Evolutionary conservation across 2,113 vertebrate genomes (phyloP).

Genomic region (Misgurnus mizolepis): DNA sequence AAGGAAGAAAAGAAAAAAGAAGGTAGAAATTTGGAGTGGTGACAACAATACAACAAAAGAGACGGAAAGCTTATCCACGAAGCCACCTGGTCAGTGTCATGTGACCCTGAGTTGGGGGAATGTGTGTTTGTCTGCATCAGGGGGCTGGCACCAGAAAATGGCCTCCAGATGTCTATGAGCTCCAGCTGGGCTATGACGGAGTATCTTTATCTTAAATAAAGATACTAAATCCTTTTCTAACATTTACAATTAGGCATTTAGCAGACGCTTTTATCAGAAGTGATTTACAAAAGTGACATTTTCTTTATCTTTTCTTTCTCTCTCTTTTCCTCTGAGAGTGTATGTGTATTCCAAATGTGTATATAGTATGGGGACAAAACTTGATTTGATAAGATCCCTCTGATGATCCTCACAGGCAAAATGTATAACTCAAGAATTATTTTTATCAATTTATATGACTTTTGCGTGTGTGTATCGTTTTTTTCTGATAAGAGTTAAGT

Average conservation of each 20-base stretch:
- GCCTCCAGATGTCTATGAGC: constrained; percentile 72
- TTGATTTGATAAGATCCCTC: neutral
- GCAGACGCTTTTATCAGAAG: too few species aligned
- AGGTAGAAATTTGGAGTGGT: constrained; percentile 64
- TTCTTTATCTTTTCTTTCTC: too few species aligned
- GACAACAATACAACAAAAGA: constrained; percentile 60
- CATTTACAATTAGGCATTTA: too few species aligned
- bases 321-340: too few species aligned
- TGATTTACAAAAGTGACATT: too few species aligned
- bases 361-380: too few species aligned
- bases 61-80: constrained; percentile 70
- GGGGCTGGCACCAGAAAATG: constrained; percentile 62
- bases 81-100: constrained; percentile 73
- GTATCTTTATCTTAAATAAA: neutral
- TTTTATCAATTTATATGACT: too few species aligned
- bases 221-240: neutral
- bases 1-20: constrained; percentile 46
- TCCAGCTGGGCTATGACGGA: constrained; percentile 50
- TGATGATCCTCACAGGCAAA: neutral
- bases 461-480: neutral
- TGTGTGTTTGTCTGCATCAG: constrained; percentile 46
- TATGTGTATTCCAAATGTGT: too few species aligned
- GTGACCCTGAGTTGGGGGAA: constrained; percentile 68
- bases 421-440: too few species aligned
- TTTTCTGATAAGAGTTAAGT: neutral